These are phyloP conservation scores for Eupeodes luniger DNA, from an alignment of 2,888 invertebrate genomes.

Conservation along the genomic window DNA sequence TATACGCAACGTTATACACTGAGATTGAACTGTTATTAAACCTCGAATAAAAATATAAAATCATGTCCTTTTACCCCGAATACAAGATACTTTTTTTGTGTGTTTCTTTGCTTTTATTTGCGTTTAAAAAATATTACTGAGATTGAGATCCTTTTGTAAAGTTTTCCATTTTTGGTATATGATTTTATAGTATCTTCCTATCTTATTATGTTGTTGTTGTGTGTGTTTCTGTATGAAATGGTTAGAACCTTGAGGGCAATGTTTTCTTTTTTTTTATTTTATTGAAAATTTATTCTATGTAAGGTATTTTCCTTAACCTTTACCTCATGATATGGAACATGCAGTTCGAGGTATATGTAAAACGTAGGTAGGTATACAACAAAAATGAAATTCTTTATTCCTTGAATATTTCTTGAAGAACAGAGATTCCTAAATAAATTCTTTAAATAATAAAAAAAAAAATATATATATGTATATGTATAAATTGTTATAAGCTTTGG, in stretches of 20 bases:
- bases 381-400: constrained; percentile 1
- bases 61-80: constrained; percentile 34
- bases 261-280: background rate
- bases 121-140: constrained; percentile 13
- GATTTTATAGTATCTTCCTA: background rate
- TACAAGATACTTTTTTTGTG: constrained; percentile 28
- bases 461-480: background rate
- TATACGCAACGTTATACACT: constrained; percentile 1
- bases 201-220: background rate
- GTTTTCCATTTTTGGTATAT: constrained; percentile 7
- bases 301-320: constrained; percentile 3
- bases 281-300: constrained; percentile 36
- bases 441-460: background rate
- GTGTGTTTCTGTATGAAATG: background rate
- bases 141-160: constrained; percentile 26
- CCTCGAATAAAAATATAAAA: constrained; percentile 50
- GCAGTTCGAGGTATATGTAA: background rate
- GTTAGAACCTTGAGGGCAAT: constrained; percentile 21
- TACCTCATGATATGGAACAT: background rate
- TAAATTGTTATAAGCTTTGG: background rate
- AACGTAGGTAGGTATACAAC: background rate
- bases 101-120: background rate
- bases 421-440: constrained; percentile 5
- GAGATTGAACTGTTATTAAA: constrained; percentile 50
- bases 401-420: background rate